Conservation (phyloP, 2,797 vertebrate genomes). For the Melanotaenia boesemani region DNA sequence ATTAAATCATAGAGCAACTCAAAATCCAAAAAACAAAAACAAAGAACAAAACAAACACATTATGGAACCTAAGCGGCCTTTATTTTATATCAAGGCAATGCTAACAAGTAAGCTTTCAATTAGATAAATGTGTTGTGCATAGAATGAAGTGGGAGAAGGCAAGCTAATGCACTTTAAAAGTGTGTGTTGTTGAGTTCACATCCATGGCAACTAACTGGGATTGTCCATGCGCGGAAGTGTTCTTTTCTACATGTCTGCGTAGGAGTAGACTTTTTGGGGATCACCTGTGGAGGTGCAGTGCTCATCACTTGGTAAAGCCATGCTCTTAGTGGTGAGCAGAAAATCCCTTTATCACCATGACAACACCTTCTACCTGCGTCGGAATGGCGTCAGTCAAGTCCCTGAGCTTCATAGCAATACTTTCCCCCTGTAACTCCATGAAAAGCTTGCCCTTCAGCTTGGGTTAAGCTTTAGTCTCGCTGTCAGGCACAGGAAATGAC, state of each 20-base stretch:
- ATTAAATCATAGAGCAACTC: neutral
- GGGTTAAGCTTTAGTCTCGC: constrained; percentile 48
- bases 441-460: constrained; percentile 49
- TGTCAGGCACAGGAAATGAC: constrained; percentile 53
- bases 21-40: neutral
- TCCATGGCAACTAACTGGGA: constrained; percentile 15
- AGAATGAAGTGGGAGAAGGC: constrained; percentile 27
- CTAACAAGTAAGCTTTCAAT: constrained; percentile 18
- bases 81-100: constrained; percentile 18
- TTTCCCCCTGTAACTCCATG: constrained; percentile 40
- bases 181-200: neutral
- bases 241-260: constrained; percentile 26
- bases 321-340: constrained; percentile 48
- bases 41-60: neutral
- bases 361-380: constrained; percentile 66
- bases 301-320: constrained; percentile 28
- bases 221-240: constrained; percentile 1
- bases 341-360: constrained; percentile 74
- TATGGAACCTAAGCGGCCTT: neutral
- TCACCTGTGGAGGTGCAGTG: constrained; percentile 65
- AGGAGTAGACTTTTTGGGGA: constrained; percentile 52
- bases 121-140: constrained; percentile 3
- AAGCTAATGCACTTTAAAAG: constrained; percentile 5
- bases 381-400: constrained; percentile 70
- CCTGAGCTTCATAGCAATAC: constrained; percentile 69